These are phyloP conservation scores for Cheilosia grossa DNA, from an alignment of 2,888 invertebrate genomes.

Conservation along the genomic window DNA sequence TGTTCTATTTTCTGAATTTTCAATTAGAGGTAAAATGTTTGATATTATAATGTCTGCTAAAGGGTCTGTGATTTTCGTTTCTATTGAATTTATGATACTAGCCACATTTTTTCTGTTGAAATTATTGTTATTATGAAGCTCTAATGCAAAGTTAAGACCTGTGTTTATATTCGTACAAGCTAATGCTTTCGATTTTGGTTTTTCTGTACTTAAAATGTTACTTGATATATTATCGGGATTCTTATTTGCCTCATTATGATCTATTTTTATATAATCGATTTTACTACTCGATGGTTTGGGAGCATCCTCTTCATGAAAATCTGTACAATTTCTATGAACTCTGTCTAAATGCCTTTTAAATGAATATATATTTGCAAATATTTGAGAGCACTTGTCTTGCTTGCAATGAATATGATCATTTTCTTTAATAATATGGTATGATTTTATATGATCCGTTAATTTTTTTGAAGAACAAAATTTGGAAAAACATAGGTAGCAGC, in stretches of 20 bases:
- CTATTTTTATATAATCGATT: not conserved
- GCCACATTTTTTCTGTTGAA: conserved; percentile 3
- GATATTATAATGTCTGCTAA: not conserved
- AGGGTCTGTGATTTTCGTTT: not conserved
- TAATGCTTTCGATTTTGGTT: not conserved
- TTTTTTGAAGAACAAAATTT: not conserved
- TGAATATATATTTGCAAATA: not conserved
- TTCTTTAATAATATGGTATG: not conserved
- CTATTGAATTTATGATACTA: not conserved
- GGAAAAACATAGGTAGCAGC: not conserved
- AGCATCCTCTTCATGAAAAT: not conserved
- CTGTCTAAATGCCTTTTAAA: conserved; percentile 6
- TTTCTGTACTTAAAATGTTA: not conserved
- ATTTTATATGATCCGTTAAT: not conserved
- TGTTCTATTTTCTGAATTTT: not conserved
- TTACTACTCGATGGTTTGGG: not conserved
- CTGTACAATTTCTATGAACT: not conserved
- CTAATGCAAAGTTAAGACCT: conserved; percentile 1
- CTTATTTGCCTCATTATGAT: not conserved
- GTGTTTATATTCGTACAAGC: not conserved
- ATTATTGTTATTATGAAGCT: conserved; percentile 5
- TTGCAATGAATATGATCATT: not conserved
- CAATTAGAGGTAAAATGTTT: conserved; percentile 1
- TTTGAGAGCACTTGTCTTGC: not conserved
- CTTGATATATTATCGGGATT: not conserved